Evolutionary conservation across 1,140 invertebrate species (phyloP).

Genomic region (Macrotrachela quadricornifera): DNA sequence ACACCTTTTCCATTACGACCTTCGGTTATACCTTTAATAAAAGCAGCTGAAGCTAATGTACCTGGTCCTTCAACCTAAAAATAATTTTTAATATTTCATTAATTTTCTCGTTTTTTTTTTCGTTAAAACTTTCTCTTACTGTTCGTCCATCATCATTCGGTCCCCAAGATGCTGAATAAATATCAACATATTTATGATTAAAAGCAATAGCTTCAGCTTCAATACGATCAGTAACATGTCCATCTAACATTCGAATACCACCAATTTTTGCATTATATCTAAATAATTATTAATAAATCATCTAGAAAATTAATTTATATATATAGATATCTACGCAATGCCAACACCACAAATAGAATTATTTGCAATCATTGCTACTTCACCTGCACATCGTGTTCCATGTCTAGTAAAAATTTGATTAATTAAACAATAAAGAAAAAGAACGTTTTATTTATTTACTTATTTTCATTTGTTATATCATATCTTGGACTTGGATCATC

Average conservation of each 20-base stretch:
- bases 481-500: slow-evolving; percentile 34
- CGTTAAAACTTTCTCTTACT: not conserved
- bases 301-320: no score
- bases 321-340: slow-evolving; percentile 39
- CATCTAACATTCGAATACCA: slow-evolving; percentile 54
- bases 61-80: slow-evolving; percentile 67
- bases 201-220: slow-evolving; percentile 71
- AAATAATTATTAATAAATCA: no score
- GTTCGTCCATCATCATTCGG: slow-evolving; percentile 57
- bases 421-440: no score
- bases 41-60: slow-evolving; percentile 76
- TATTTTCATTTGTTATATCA: slow-evolving; percentile 29
- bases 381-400: slow-evolving; percentile 38
- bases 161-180: slow-evolving; percentile 87
- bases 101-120: no score
- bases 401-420: not conserved
- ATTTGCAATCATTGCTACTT: slow-evolving; percentile 71
- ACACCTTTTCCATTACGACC: slow-evolving; percentile 85
- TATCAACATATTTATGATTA: slow-evolving; percentile 77
- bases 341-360: slow-evolving; percentile 79
- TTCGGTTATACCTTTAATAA: slow-evolving; percentile 79
- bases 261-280: slow-evolving; percentile 22
- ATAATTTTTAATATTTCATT: no score
- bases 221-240: slow-evolving; percentile 77
- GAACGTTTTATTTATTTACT: no score